Evolutionary conservation across 2,888 invertebrate species (phyloP).

Genomic region (Laothoe populi): DNA sequence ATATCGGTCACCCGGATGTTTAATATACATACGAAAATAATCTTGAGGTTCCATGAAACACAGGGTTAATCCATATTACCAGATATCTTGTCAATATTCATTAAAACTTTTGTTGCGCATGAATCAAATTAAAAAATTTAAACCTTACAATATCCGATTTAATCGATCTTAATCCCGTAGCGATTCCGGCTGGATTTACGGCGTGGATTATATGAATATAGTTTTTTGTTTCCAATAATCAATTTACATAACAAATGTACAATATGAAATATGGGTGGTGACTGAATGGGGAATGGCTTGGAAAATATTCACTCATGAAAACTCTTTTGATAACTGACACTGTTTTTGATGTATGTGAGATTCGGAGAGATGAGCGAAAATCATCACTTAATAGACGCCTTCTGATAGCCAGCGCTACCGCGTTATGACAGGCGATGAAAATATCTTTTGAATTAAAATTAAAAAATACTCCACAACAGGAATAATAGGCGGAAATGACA

Average conservation of each 20-base stretch:
- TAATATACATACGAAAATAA: not conserved
- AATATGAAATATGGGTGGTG: too few relatives aligned
- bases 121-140: constrained; percentile 17
- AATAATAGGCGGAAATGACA: too few relatives aligned
- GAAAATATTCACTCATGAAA: too few relatives aligned
- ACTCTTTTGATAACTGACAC: too few relatives aligned
- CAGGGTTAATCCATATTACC: not conserved
- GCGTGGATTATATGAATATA: constrained; percentile 2
- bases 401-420: too few relatives aligned
- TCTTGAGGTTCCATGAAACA: not conserved
- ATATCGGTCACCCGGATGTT: not conserved
- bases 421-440: too few relatives aligned
- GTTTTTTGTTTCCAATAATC: constrained; percentile 6
- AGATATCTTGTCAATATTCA: constrained; percentile 19
- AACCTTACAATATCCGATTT: constrained; percentile 5
- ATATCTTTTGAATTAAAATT: too few relatives aligned
- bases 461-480: too few relatives aligned
- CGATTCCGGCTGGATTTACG: not conserved
- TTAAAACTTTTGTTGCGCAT: constrained; percentile 1
- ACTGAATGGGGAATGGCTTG: too few relatives aligned
- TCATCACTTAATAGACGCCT: too few relatives aligned
- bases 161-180: constrained; percentile 17
- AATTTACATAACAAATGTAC: not conserved
- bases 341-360: too few relatives aligned
- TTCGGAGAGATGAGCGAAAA: too few relatives aligned